Percentiles rank a stretch among this genome's conserved stretches.
phyloP scores from a whole-genome alignment of 2,113 vertebrate genomes.

The Herpetotheres cachinnans region DNA sequence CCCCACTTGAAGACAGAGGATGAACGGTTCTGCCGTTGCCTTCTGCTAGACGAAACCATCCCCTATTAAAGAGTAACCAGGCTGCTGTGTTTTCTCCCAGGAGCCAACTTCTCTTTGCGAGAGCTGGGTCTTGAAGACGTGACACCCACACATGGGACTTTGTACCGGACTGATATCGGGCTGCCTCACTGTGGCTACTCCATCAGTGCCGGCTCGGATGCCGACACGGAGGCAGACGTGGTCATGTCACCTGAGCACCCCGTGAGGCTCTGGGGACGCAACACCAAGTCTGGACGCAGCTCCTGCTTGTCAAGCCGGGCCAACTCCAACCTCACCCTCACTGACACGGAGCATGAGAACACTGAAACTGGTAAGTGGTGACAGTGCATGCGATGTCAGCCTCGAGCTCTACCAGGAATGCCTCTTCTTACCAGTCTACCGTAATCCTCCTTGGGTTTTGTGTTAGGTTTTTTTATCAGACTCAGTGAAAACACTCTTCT shows the following conservation, averaged over 20 bases:
- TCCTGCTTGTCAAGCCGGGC: slow-evolving; percentile 96
- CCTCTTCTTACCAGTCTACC: neutral
- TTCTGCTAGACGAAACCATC: neutral
- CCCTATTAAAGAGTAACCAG: neutral
- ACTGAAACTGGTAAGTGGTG: slow-evolving; percentile 86
- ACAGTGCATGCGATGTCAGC: neutral
- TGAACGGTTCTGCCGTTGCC: neutral
- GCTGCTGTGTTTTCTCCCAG: slow-evolving; percentile 58
- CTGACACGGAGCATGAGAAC: slow-evolving; percentile 96
- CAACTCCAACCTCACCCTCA: slow-evolving; percentile 97
- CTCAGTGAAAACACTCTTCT: slow-evolving; percentile 45
- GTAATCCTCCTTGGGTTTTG: neutral
- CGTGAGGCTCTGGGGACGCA: slow-evolving; percentile 88
- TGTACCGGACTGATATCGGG: slow-evolving; percentile 86
- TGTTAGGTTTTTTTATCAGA: neutral
- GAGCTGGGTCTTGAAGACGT: slow-evolving; percentile 89
- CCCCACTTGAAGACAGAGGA: neutral
- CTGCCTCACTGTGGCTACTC: slow-evolving; percentile 91
- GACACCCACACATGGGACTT: slow-evolving; percentile 80
- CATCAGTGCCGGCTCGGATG: slow-evolving; percentile 87
- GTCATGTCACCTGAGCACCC: slow-evolving; percentile 90
- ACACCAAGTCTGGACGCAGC: slow-evolving; percentile 90
- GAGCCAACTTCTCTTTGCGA: slow-evolving; percentile 87
- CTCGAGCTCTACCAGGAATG: neutral
- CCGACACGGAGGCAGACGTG: slow-evolving; percentile 88